phyloP scores from a whole-genome alignment of 2,888 invertebrate species.

The Gastrophysa polygoni region DNA sequence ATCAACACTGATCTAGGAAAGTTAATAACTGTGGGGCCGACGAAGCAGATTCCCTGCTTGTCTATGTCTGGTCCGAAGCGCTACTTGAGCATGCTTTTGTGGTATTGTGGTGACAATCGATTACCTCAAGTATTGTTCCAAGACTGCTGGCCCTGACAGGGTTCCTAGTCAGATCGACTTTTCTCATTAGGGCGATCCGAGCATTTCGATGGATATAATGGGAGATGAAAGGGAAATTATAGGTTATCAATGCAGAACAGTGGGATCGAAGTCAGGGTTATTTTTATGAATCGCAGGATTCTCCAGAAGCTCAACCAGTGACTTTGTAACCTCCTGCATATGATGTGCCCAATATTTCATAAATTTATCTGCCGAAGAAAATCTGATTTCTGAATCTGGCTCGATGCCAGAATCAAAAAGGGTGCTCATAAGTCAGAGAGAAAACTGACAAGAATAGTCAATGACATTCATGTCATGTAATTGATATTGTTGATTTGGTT shows the following conservation, averaged over 20 bases:
- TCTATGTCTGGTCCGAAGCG: slow-evolving; percentile 16
- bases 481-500: no score
- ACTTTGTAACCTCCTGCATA: no score
- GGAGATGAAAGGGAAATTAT: background rate
- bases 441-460: no score
- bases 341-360: no score
- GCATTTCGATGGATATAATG: background rate
- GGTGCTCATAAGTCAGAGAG: no score
- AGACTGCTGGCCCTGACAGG: slow-evolving; percentile 27
- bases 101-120: slow-evolving; percentile 23
- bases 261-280: background rate
- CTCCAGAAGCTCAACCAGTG: no score
- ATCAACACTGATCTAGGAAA: background rate
- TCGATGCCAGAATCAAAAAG: no score
- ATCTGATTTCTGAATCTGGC: no score
- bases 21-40: slow-evolving; percentile 6
- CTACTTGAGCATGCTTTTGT: slow-evolving; percentile 21
- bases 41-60: slow-evolving; percentile 17
- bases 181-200: background rate
- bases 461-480: no score
- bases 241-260: background rate
- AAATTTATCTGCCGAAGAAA: no score
- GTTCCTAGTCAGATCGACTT: slow-evolving; percentile 17
- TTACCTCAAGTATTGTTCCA: slow-evolving; percentile 28
- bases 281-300: no score